Base-by-base conservation (phyloP, 2,797 vertebrate genomes). In the Poecilia velifera region DNA sequence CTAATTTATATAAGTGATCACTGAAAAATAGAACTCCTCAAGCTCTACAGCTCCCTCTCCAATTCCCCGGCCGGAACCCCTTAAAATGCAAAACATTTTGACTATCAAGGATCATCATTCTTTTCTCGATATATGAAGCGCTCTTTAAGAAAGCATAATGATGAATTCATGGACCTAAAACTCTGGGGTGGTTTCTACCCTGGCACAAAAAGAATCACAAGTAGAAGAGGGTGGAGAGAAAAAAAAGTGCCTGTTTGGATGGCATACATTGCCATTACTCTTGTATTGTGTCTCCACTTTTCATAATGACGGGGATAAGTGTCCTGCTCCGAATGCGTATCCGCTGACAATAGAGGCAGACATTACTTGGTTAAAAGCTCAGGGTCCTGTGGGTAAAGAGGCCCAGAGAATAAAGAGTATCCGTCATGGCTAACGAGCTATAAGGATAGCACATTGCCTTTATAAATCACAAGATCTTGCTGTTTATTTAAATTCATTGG, bases 401-500 rank as follows among this genome's bases (percentile, higher is more conserved):
- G 95, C 96, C 95, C 94, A 90, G 96, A 96, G 96, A 97, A 97
- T 97, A 97, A 95, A 96, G 96, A 96, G 95, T 97, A 98, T 98
- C 96, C 96, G 96, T 99, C 97, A 98, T 95, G 94, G 97, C 96
- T 99, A 99, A 99, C 97, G 97, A 99, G 97, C 97, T 98, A 98
- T 98, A 98, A 97, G 97, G 96, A 97, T 98, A 97, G 96, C 96
- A 95, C 96, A 96, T 94, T 96, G 96, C 95, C 95, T 96, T 97
- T 97, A 99, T 99, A 99, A 98, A 99, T 99, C 98, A 99, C 96
- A 95, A 95, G 93, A 96, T 97, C 97, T 96, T 93, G 96, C 97
- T 98, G 97, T 99, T 98, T 98, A 98, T 99, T 99, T 98, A 98
- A 98, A 98, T 98, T 98, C 96, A 98, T 97, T 97, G 97, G 96